phyloP scores from a whole-genome alignment of 2,113 vertebrate genomes.

The Ondatra zibethicus region DNA sequence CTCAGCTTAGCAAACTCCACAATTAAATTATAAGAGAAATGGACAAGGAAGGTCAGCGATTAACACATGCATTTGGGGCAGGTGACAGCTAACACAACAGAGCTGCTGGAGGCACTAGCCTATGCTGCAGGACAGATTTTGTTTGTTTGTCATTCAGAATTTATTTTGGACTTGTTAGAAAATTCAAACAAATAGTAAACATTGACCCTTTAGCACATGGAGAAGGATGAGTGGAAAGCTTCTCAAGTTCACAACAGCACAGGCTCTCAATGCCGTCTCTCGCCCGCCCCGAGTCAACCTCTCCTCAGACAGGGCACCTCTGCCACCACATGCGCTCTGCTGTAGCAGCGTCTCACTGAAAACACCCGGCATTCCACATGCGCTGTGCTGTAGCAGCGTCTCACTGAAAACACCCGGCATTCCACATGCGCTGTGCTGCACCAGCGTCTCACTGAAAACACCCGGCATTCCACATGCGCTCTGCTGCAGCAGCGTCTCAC shows the following conservation, averaged over 20 bases:
- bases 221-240: not conserved
- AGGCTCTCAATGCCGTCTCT: not conserved
- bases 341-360: not conserved
- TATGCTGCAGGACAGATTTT: not conserved
- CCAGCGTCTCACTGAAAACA: not conserved
- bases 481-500: not conserved
- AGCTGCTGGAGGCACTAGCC: not conserved
- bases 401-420: not conserved
- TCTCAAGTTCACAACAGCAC: not conserved
- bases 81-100: not conserved
- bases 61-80: not conserved
- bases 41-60: conserved; percentile 10
- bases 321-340: not conserved
- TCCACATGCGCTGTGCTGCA: not conserved
- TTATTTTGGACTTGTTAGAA: not conserved
- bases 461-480: not conserved
- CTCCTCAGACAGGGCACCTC: not conserved
- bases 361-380: not conserved
- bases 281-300: not conserved
- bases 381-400: not conserved
- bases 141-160: not conserved
- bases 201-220: not conserved
- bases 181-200: not conserved
- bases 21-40: not conserved
- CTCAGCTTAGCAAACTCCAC: conserved; percentile 8